These are phyloP conservation scores for Axea sp. DNA, from an alignment of 2,888 invertebrate species.

Conservation along the genomic window DNA sequence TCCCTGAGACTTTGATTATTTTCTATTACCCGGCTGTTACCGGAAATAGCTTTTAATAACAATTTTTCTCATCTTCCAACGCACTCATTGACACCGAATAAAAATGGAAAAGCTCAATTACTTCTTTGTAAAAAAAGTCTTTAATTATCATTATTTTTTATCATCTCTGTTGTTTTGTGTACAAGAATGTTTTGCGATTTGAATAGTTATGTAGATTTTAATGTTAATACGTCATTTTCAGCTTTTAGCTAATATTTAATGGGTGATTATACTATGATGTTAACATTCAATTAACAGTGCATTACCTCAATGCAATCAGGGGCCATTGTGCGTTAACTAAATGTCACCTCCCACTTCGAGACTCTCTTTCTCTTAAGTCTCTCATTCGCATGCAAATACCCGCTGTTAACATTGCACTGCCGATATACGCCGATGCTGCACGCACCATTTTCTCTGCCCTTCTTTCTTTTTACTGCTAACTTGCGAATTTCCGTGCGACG, in stretches of 20 bases:
- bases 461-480: conserved; percentile 31
- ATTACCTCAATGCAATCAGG: conserved; percentile 67
- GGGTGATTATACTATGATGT: conserved; percentile 34
- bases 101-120: too few species aligned
- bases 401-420: conserved; percentile 47
- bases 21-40: conserved; percentile 24
- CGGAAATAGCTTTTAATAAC: conserved; percentile 22
- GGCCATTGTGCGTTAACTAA: conserved; percentile 63
- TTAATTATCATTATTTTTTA: too few species aligned
- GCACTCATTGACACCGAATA: too few species aligned
- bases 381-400: conserved; percentile 69
- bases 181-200: too few species aligned
- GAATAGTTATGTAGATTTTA: too few species aligned
- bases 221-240: conserved; percentile 15
- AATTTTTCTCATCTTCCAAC: conserved; percentile 1
- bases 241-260: conserved; percentile 50
- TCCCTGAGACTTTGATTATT: conserved; percentile 19
- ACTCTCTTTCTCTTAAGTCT: conserved; percentile 56
- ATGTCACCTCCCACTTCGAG: conserved; percentile 37
- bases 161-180: too few species aligned
- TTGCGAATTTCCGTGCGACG: conserved; percentile 29
- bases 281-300: conserved; percentile 66
- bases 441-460: conserved; percentile 5
- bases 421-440: conserved; percentile 47
- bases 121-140: too few species aligned